Conservation (phyloP, 2,797 vertebrate genomes). For the Lindbergichthys nudifrons region DNA sequence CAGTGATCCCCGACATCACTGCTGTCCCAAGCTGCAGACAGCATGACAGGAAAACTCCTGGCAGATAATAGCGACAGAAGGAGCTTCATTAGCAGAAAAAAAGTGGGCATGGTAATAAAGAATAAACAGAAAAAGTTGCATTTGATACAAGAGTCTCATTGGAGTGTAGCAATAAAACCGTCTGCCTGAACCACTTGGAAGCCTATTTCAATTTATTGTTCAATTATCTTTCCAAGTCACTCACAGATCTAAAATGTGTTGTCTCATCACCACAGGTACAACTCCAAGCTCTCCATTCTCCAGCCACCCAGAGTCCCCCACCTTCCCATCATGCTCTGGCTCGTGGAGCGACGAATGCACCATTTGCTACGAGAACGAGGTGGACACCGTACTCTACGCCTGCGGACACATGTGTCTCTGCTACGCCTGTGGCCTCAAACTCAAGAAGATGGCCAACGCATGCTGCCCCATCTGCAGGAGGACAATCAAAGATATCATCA, state of each 20-base stretch:
- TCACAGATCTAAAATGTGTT: constrained; percentile 12
- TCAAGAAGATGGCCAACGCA: constrained; percentile 95
- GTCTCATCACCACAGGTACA: constrained; percentile 84
- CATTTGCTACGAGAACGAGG: constrained; percentile 95
- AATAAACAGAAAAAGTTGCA: no score
- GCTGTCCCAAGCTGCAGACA: constrained; percentile 25
- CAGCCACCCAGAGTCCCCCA: constrained; percentile 91
- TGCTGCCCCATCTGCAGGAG: constrained; percentile 97
- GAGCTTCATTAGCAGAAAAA: constrained; percentile 33
- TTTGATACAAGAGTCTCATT: no score
- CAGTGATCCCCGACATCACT: constrained; percentile 27
- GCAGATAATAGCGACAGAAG: constrained; percentile 11
- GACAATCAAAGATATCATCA: constrained; percentile 97
- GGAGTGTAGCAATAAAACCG: neutral
- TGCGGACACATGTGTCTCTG: constrained; percentile 99
- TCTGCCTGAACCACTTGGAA: constrained; percentile 17
- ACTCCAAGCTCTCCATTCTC: constrained; percentile 89
- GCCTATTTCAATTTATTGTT: neutral
- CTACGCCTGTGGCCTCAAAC: constrained; percentile 93
- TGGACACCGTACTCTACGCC: constrained; percentile 97
- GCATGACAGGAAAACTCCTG: constrained; percentile 35
- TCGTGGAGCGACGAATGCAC: constrained; percentile 94
- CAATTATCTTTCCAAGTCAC: neutral
- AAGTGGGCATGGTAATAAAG: constrained; percentile 2
- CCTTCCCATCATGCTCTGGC: constrained; percentile 83